phyloP scores from a whole-genome alignment of 2,888 invertebrate genomes.

The Seladonia tumulorum region DNA sequence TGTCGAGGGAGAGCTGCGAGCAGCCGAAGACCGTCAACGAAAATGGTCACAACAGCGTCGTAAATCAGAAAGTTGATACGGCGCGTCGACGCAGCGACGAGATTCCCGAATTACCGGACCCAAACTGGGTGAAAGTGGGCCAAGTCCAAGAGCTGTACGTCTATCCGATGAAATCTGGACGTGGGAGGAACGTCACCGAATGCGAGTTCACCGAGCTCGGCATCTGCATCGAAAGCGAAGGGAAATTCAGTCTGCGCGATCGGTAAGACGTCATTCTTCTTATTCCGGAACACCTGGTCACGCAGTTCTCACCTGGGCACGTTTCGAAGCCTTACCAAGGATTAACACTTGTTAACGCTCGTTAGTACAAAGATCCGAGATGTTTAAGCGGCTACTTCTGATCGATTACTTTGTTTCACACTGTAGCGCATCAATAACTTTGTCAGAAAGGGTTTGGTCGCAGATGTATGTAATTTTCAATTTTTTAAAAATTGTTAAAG shows the following conservation, averaged over 20 bases:
- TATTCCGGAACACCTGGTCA: background rate
- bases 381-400: background rate
- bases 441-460: no score
- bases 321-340: background rate
- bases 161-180: constrained; percentile 84
- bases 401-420: no score
- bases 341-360: constrained; percentile 2
- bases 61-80: background rate
- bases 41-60: background rate
- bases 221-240: constrained; percentile 70
- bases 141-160: constrained; percentile 79
- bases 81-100: background rate
- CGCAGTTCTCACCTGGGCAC: background rate
- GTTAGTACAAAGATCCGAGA: background rate
- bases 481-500: no score
- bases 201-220: constrained; percentile 81
- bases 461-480: no score
- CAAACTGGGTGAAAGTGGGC: constrained; percentile 82
- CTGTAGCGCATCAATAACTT: no score
- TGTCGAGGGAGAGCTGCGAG: background rate
- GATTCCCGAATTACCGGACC: constrained; percentile 49
- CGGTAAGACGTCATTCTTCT: constrained; percentile 65
- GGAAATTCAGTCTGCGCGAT: constrained; percentile 71
- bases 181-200: constrained; percentile 74
- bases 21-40: background rate